Conservation (phyloP, 2,113 vertebrate species). For the Diglossa brunneiventris region DNA sequence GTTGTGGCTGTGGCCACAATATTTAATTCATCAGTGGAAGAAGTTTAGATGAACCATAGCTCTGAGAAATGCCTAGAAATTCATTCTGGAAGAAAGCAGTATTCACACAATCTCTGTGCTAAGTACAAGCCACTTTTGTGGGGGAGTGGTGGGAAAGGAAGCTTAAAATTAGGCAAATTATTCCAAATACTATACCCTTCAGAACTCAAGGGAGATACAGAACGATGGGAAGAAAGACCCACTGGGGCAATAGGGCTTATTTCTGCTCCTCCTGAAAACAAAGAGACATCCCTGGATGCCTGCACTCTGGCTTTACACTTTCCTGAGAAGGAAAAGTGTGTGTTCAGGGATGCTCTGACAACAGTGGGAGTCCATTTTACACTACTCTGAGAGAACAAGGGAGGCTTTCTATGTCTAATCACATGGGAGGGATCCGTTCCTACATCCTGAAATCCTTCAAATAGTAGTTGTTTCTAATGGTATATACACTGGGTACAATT, state of each 20-base stretch:
- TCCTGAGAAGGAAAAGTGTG: not conserved
- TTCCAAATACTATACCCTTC: not conserved
- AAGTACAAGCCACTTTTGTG: not conserved
- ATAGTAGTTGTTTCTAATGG: not conserved
- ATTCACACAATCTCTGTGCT: not conserved
- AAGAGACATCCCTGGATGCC: not conserved
- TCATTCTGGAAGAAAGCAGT: not conserved
- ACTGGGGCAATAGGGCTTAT: not conserved
- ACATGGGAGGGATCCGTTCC: constrained; percentile 27
- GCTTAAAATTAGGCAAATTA: not conserved
- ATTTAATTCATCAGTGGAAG: not conserved
- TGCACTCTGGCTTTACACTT: not conserved
- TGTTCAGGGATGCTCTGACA: not conserved
- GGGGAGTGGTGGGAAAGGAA: not conserved
- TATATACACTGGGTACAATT: not conserved
- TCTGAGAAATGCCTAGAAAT: not conserved
- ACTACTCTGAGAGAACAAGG: not conserved
- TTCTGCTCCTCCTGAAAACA: constrained; percentile 5
- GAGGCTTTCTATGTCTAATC: constrained; percentile 7
- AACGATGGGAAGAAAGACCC: not conserved
- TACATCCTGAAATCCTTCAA: constrained; percentile 24
- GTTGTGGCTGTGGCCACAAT: accelerated
- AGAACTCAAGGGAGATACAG: not conserved
- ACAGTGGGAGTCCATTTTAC: constrained; percentile 16
- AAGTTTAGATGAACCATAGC: not conserved